phyloP scores from a whole-genome alignment of 2,888 invertebrate genomes.

The Phasia obesa region DNA sequence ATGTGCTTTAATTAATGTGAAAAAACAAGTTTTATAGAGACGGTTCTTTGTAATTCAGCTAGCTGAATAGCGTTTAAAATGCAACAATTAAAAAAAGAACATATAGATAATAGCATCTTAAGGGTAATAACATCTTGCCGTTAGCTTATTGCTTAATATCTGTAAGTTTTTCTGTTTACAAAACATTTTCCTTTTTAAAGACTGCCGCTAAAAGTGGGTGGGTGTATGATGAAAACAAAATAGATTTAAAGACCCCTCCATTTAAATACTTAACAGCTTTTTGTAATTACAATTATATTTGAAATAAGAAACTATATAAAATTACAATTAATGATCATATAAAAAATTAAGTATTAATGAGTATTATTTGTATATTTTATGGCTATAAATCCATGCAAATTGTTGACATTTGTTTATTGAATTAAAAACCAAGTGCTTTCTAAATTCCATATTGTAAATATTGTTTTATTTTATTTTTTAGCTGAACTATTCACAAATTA shows the following conservation, averaged over 20 bases:
- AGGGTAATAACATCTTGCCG: no score
- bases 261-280: neutral
- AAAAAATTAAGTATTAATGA: neutral
- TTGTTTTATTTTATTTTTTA: neutral
- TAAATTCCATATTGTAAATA: slow-evolving; percentile 10
- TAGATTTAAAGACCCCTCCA: neutral
- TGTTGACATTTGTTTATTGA: slow-evolving; percentile 43
- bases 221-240: neutral
- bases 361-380: slow-evolving; percentile 5
- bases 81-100: no score
- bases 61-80: neutral
- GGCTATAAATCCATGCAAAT: slow-evolving; percentile 23
- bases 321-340: neutral
- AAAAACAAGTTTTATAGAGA: neutral
- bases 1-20: no score
- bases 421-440: slow-evolving; percentile 37
- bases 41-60: neutral
- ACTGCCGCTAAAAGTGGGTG: neutral
- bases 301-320: neutral
- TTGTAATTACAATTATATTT: neutral
- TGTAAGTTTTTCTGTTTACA: no score
- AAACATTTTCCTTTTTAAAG: neutral
- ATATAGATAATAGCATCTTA: no score
- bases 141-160: no score
- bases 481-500: neutral